Conservation (phyloP, 1,140 invertebrate species). For the Chrysoperla carnea region DNA sequence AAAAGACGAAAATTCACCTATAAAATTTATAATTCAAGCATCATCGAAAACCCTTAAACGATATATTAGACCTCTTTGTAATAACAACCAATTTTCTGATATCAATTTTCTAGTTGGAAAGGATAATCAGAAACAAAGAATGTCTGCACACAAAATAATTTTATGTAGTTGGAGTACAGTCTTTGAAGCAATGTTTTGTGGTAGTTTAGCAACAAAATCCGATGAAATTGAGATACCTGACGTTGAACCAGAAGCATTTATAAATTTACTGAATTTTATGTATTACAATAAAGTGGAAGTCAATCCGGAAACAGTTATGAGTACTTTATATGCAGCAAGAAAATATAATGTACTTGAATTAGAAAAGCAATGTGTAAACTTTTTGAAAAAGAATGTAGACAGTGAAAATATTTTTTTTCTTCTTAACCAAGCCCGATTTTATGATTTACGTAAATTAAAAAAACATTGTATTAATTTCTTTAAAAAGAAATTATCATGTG, state of each 20-base stretch:
- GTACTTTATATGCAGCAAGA: conserved; percentile 70
- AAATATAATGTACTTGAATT: conserved; percentile 73
- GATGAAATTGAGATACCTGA: conserved; percentile 66
- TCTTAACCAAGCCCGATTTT: too few species aligned
- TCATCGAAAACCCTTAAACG: too few species aligned
- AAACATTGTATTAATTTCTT: conserved; percentile 73
- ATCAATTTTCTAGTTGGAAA: too few species aligned
- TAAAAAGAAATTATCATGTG: conserved; percentile 47
- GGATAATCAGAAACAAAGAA: too few species aligned
- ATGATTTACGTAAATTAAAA: conserved; percentile 66
- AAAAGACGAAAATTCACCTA: too few species aligned
- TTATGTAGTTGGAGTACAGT: conserved; percentile 66
- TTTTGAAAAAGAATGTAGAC: conserved; percentile 59
- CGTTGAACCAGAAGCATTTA: conserved; percentile 62
- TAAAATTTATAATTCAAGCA: too few species aligned
- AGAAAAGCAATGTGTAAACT: conserved; percentile 72
- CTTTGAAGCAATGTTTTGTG: conserved; percentile 80
- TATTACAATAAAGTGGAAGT: conserved; percentile 77
- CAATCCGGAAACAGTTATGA: conserved; percentile 74
- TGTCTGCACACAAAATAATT: conserved; percentile 74
- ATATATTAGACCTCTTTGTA: too few species aligned
- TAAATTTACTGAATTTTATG: conserved; percentile 54
- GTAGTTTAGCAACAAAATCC: conserved; percentile 43
- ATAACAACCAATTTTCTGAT: too few species aligned
- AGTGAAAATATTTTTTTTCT: conserved; percentile 77